Evolutionary conservation across 23 tunicate genomes (phyloP), one percentile per base, ranked within the genome.

Genomic region (Clavelina lepadiformis): DNA sequence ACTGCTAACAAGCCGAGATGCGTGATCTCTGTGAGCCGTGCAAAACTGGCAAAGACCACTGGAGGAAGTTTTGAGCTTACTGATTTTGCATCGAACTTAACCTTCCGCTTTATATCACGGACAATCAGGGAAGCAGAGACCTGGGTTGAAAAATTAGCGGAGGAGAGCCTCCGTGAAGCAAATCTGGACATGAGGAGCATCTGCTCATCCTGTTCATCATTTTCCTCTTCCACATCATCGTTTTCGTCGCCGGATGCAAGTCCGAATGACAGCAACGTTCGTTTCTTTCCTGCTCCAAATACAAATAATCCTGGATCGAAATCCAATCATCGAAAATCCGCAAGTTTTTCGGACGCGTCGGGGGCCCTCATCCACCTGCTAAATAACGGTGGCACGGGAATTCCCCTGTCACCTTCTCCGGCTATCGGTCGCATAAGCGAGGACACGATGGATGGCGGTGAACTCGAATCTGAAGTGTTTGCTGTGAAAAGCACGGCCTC

Each of bases 161-260:
- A 67, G 27, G 91, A 82, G 61, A 82, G 91, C 55, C 57, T 64
- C 18, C 69, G 91, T 23, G 91, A 82, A 49, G 81, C 91, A 20
- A 82, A 82, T 2, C 60, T 82, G 66, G 91, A 82, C 71, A 82
- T 82, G 91, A 46, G 81, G 28, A 82, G 91, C 56, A 67, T 82
- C 8, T 82, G 91, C 91, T 82, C 91, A 15, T 82, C 91, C 44
- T 74, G 76, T 57, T 82, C 91, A n/a, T 82, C 91, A 34, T 82
- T 67, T 67, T 67, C 91, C 33, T 82, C 91, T 33, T 76, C 73
- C 56, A 76, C 82, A 6, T 76, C 82, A n/a, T 78, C 84, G 31
- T 68, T 68, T 58, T 51, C 91, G 23, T 82, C 91, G 22, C 91
- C 91, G 45, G 91, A 58, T 45, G 61, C 69, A 36, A 74, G 72